Evolutionary conservation across 2,797 vertebrate genomes (phyloP).

Genomic region (Anomalospiza imberbis): DNA sequence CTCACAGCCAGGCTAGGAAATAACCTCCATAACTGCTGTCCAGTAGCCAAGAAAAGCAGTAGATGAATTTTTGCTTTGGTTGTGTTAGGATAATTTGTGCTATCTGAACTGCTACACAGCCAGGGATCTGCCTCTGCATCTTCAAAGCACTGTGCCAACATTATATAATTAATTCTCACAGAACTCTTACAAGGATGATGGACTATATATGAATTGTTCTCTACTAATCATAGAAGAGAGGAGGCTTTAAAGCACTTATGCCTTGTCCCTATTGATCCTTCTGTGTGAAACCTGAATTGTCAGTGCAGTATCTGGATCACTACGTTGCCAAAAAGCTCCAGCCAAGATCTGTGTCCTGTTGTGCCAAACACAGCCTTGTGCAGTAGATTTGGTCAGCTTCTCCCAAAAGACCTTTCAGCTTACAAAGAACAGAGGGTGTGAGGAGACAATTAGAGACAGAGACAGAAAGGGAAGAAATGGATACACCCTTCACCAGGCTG

Average conservation of each 20-base stretch:
- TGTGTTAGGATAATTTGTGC: neutral
- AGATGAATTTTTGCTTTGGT: neutral
- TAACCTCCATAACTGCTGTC: neutral
- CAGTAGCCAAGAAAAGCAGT: neutral
- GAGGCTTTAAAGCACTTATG: neutral
- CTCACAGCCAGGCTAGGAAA: neutral
- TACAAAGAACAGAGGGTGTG: neutral
- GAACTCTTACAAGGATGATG: neutral
- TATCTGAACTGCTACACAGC: neutral
- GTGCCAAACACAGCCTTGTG: neutral
- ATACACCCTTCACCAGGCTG: neutral
- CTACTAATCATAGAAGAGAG: neutral
- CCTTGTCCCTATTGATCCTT: constrained; percentile 4
- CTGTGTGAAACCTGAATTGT: neutral
- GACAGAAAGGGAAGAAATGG: neutral
- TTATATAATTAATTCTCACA: neutral
- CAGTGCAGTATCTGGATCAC: neutral
- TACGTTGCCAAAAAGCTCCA: neutral
- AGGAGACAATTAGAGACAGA: neutral
- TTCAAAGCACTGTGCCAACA: neutral
- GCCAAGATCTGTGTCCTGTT: neutral
- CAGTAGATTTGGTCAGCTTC: neutral
- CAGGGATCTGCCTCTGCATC: neutral
- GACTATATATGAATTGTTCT: neutral
- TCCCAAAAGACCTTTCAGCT: neutral